phyloP scores from a whole-genome alignment of 2,888 invertebrate genomes.

The Diplolepis rosae region DNA sequence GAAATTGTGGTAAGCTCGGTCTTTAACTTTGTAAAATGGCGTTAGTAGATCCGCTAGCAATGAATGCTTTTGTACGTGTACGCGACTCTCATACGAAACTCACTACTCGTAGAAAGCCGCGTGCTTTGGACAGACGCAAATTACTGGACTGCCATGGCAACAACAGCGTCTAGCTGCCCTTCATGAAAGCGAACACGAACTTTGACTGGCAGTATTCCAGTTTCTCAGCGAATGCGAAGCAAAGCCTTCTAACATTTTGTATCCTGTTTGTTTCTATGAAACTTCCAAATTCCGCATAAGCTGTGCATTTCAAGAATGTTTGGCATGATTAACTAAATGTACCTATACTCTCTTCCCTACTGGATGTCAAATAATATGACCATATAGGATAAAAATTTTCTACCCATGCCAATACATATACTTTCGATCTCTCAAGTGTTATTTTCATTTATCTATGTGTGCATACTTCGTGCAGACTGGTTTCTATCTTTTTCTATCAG shows the following conservation, averaged over 20 bases:
- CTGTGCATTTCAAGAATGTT: slow-evolving; percentile 10
- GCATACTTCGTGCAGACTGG: too few species aligned
- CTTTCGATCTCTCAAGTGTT: too few species aligned
- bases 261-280: slow-evolving; percentile 13
- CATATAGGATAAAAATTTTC: too few species aligned
- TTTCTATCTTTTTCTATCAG: too few species aligned
- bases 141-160: slow-evolving; percentile 42
- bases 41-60: slow-evolving; percentile 11
- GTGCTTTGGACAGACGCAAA: slow-evolving; percentile 50
- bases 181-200: slow-evolving; percentile 34
- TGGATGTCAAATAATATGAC: too few species aligned
- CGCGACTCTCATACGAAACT: slow-evolving; percentile 16
- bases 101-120: slow-evolving; percentile 26
- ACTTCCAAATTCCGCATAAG: background rate
- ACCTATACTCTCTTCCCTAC: too few species aligned
- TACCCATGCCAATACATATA: too few species aligned
- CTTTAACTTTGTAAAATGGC: slow-evolving; percentile 17
- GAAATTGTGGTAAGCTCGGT: slow-evolving; percentile 25
- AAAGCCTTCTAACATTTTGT: background rate
- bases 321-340: background rate
- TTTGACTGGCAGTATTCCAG: slow-evolving; percentile 47
- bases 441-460: too few species aligned
- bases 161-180: slow-evolving; percentile 31
- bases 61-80: slow-evolving; percentile 17
- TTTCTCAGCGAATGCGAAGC: slow-evolving; percentile 27